Evolutionary conservation across 2,888 invertebrate species (phyloP).

Genomic region (Theretra japonica): DNA sequence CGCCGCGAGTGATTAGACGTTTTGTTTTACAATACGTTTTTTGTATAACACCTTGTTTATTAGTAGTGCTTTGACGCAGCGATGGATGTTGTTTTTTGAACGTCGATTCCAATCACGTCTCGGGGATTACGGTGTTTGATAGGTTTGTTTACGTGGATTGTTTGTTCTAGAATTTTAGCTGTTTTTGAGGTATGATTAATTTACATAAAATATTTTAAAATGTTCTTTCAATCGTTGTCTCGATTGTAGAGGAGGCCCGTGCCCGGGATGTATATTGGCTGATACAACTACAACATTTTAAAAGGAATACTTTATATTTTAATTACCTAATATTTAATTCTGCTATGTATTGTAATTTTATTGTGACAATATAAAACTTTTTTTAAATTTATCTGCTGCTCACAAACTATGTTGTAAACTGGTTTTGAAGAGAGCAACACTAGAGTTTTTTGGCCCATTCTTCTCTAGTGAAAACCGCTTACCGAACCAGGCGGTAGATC

Average conservation of each 20-base stretch:
- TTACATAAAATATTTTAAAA: neutral
- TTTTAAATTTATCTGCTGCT: neutral
- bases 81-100: neutral
- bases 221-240: neutral
- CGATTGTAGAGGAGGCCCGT: too few relatives aligned
- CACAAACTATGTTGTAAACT: too few relatives aligned
- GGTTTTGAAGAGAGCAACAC: too few relatives aligned
- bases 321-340: too few relatives aligned
- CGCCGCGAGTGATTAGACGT: slow-evolving; percentile 32
- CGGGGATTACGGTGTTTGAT: neutral
- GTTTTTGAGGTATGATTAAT: neutral
- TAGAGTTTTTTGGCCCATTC: too few relatives aligned
- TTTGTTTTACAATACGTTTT: slow-evolving; percentile 6
- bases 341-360: too few relatives aligned
- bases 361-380: too few relatives aligned
- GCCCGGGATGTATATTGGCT: too few relatives aligned
- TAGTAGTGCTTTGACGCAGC: neutral
- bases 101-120: neutral
- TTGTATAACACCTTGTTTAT: neutral
- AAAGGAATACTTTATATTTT: too few relatives aligned
- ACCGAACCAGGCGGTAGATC: too few relatives aligned
- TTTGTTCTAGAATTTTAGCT: neutral
- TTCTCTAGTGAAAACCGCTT: too few relatives aligned
- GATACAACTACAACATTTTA: too few relatives aligned
- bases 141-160: neutral